Conservation (phyloP, 2,888 invertebrate species). For the Ormia ochracea region DNA sequence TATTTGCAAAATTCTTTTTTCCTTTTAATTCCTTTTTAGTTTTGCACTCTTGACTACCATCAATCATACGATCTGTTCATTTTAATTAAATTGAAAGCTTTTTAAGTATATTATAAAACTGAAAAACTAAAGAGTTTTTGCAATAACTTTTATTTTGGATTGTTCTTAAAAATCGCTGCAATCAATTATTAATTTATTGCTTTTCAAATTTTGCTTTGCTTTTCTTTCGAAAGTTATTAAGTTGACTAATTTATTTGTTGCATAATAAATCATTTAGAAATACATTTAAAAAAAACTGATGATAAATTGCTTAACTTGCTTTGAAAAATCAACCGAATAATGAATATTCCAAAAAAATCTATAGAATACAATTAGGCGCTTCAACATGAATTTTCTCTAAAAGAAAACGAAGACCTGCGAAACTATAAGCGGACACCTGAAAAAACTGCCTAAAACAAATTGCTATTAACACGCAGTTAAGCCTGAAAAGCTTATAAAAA, state of each 20-base stretch:
- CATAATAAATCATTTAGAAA: conserved; percentile 18
- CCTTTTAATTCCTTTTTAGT: no score
- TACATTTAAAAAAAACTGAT: neutral
- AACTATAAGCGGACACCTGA: neutral
- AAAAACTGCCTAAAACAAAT: neutral
- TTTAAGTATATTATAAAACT: neutral
- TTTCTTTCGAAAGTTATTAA: neutral
- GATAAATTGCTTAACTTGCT: conserved; percentile 2
- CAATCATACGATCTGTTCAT: no score
- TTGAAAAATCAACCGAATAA: neutral
- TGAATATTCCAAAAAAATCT: neutral
- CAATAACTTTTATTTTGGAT: neutral
- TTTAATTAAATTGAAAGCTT: neutral
- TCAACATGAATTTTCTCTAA: neutral
- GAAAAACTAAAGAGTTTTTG: neutral
- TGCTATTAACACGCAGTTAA: conserved; percentile 26
- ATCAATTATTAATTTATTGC: neutral
- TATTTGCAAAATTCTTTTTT: no score
- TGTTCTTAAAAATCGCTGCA: neutral
- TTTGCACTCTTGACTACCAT: no score
- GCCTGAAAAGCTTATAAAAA: neutral
- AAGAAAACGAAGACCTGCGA: neutral
- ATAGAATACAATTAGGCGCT: conserved; percentile 19
- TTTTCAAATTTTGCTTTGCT: neutral
- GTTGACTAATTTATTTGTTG: neutral